Base-by-base conservation (phyloP, 2,797 vertebrate genomes). In the Lophotriccus pileatus region DNA sequence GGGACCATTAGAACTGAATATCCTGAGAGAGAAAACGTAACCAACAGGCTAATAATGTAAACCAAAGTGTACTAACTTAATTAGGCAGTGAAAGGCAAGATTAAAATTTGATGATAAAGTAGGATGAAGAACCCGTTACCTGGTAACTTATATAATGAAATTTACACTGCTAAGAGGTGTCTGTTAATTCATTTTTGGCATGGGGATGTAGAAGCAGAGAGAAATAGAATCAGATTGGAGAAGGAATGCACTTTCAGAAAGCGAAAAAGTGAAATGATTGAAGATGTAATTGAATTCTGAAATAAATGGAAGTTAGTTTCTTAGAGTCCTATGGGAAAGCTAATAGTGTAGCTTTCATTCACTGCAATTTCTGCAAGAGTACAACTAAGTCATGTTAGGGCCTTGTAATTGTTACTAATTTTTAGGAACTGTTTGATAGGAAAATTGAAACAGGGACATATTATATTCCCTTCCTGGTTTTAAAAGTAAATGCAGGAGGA, bases 171-270 rank as follows among this genome's bases (percentile, higher is more conserved):
- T 74, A 92, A 80, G 70, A 94, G 69, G 64, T 78, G 47, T 23
- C 72, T 93, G 74, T 89, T 77, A 91, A 95, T 90, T 96, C 37
- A 72, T 77, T 95, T 81, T 84, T 93, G 34, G 32, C n/a, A 52
- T 49, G n/a, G 62, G 47, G 23, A 77, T 87, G 95, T 72, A 82
- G 67, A 96, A 96, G 32, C 34, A 34, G 72, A 64, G 56, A 77
- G 32, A 92, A 72, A 79, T 87, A 84, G 50, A 84, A 79, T 84
- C 50, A 59, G 18, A 60, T 70, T 60, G 78, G 69, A 78, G 19
- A 49, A 5, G 52, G 34, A 91, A 77, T n/a, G 19, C 24, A 80
- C n/a, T 89, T 58, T 91, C 36, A 87, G 83, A 59, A 80, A 88
- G 41, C 23, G 79, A 77, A 94, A 41, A 84, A 49, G 30, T 74